These are phyloP conservation scores for Sebastes vulpes DNA, from an alignment of 2,797 vertebrate genomes.

Conservation along the genomic window DNA sequence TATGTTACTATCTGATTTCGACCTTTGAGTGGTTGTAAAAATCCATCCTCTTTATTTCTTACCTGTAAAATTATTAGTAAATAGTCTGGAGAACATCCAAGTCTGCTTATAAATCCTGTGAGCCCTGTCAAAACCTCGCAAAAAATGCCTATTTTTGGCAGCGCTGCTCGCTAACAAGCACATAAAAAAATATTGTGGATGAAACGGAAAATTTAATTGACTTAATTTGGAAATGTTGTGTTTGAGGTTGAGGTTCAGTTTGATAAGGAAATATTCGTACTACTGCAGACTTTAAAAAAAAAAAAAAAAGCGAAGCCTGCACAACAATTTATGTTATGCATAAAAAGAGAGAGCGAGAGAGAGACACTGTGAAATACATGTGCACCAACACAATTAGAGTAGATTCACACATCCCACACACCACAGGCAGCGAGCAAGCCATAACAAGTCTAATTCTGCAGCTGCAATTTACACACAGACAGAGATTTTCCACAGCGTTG, in stretches of 20 bases:
- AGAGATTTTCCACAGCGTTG: conserved; percentile 25
- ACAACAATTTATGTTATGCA: conserved; percentile 18
- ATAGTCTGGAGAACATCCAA: conserved; percentile 37
- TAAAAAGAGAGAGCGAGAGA: conserved; percentile 10
- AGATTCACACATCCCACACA: conserved; percentile 76
- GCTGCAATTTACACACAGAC: conserved; percentile 51
- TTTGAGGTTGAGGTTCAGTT: conserved; percentile 15
- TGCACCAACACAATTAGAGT: conserved; percentile 66
- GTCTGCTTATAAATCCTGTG: conserved; percentile 39
- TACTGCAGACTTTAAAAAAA: conserved; percentile 10
- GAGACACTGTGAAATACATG: conserved; percentile 40
- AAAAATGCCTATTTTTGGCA: conserved; percentile 41
- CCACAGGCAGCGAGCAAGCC: conserved; percentile 48
- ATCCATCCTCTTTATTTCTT: background rate
- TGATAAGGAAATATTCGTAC: conserved; percentile 17
- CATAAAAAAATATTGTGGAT: conserved; percentile 1
- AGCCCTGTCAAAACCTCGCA: conserved; percentile 25
- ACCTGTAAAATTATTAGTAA: conserved; percentile 25
- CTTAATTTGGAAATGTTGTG: conserved; percentile 17
- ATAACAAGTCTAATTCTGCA: conserved; percentile 66
- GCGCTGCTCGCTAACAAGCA: conserved; percentile 14
- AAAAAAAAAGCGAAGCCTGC: conserved; percentile 6
- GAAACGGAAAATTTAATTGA: conserved; percentile 22
- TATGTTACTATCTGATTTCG: background rate
- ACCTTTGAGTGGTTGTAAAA: background rate